phyloP scores from a whole-genome alignment of 2,888 invertebrate genomes.

The Spilarctia lutea region DNA sequence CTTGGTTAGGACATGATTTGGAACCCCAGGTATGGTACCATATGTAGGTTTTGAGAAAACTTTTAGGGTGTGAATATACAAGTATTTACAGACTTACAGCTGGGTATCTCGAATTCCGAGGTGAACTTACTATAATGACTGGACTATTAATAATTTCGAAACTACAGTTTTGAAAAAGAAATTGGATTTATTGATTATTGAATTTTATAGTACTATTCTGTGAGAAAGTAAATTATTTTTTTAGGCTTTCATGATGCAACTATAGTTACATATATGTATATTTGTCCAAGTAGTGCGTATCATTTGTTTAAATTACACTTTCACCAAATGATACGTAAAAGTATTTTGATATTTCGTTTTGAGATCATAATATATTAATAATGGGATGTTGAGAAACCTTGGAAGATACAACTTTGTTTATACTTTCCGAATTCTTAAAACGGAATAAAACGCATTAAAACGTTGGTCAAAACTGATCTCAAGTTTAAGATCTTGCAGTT shows the following conservation, averaged over 20 bases:
- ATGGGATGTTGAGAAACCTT: background rate
- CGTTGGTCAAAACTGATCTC: constrained; percentile 2
- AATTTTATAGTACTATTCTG: background rate
- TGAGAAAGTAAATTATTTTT: background rate
- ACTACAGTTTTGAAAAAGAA: background rate
- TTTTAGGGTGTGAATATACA: too few relatives aligned
- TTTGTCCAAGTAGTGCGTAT: background rate
- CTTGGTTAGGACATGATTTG: too few relatives aligned
- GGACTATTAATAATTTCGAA: background rate
- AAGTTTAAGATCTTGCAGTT: background rate
- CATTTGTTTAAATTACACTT: too few relatives aligned
- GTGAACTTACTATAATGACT: too few relatives aligned
- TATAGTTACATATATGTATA: background rate
- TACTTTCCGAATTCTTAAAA: background rate
- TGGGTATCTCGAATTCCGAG: too few relatives aligned
- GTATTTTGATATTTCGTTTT: background rate
- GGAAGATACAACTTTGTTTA: background rate
- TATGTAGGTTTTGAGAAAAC: too few relatives aligned
- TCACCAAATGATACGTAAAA: too few relatives aligned
- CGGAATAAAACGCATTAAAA: constrained; percentile 30
- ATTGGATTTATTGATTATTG: too few relatives aligned
- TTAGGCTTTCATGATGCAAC: background rate
- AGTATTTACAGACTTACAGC: too few relatives aligned
- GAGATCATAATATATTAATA: background rate
- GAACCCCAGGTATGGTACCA: too few relatives aligned